Evolutionary conservation across 2,113 vertebrate species (phyloP).

Genomic region (Carassius auratus): DNA sequence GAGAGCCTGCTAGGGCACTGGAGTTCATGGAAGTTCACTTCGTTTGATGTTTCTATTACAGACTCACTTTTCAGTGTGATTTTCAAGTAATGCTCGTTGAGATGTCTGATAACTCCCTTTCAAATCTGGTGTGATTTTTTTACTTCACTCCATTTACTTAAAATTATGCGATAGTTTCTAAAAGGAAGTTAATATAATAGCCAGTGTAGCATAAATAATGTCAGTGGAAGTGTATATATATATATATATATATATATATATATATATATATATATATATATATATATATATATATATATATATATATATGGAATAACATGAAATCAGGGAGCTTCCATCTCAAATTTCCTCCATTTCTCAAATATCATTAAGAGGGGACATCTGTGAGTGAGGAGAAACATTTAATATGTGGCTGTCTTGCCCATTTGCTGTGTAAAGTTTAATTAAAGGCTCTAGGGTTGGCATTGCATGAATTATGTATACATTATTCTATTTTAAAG

Average conservation of each 20-base stretch:
- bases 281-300: too few relatives aligned
- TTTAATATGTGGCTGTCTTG: conserved; percentile 63
- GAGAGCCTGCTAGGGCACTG: conserved; percentile 43
- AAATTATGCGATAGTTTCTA: background rate
- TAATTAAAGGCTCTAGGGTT: conserved; percentile 67
- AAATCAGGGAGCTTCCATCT: conserved; percentile 42
- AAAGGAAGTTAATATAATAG: background rate
- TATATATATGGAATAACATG: too few relatives aligned
- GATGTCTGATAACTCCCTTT: conserved; percentile 39
- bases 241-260: too few relatives aligned
- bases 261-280: too few relatives aligned
- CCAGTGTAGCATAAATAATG: too few relatives aligned
- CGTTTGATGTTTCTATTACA: conserved; percentile 34
- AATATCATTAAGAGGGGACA: conserved; percentile 46
- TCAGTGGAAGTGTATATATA: too few relatives aligned
- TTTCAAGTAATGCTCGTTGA: conserved; percentile 9
- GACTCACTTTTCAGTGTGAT: conserved; percentile 11
- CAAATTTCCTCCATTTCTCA: conserved; percentile 40
- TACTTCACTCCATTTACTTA: too few relatives aligned
- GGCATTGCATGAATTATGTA: conserved; percentile 67
- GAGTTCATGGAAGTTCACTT: conserved; percentile 48
- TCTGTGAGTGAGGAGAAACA: conserved; percentile 59
- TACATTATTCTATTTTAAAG: conserved; percentile 66
- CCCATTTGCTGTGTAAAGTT: conserved; percentile 61
- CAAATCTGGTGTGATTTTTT: background rate